Evolutionary conservation across 2,797 vertebrate species (phyloP), one percentile per base, ranked within the genome.

Genomic region (Chaetophractus vellerosus): DNA sequence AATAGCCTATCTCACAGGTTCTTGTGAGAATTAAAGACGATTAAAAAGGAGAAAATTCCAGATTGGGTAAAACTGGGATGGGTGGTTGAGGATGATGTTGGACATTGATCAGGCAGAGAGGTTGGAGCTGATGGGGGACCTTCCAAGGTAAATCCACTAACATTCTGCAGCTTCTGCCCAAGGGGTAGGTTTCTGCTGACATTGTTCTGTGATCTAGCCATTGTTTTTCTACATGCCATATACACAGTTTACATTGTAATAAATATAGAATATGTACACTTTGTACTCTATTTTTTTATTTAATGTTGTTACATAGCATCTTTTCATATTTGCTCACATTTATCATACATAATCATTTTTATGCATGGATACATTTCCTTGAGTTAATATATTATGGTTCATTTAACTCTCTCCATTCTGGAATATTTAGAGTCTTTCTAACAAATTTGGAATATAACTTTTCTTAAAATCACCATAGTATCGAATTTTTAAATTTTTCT

Each of bases 1-100:
- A 66, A 86, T 48, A 38, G n/a, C 66, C 75, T 90, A 76, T 96
- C 91, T 96, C 94, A 59, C 78, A 45, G 5, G 3, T 52, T 52
- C 69, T 52, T 26, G n/a, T 50, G 57, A 85, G 78, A 78, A 74
- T 33, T 28, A 36, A 83, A 52, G 78, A 63, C 41, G 52, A 14
- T 41, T 57, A 57, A 36, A 82, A 79, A 24, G n/a, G 57, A 92
- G 66, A 59, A 33, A 16, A 15, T 28, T 3, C 45, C 26, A 2
- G 24, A 24, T 5, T 21, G 14, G 52, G 2, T 33, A 19, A 41
- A 15, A 1, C 5, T n/a, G 9, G 79, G 23, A 1, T 59, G 66
- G 41, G 31, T 38, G 57, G 26, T n/a, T 50, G 72, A 26, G n/a
- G 31, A 11, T 26, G 50, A 59, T 36, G 26, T 45, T 80, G 82